Conservation (phyloP, 92 coral and sea anemone genomes). For the Phenganax marumi region DNA sequence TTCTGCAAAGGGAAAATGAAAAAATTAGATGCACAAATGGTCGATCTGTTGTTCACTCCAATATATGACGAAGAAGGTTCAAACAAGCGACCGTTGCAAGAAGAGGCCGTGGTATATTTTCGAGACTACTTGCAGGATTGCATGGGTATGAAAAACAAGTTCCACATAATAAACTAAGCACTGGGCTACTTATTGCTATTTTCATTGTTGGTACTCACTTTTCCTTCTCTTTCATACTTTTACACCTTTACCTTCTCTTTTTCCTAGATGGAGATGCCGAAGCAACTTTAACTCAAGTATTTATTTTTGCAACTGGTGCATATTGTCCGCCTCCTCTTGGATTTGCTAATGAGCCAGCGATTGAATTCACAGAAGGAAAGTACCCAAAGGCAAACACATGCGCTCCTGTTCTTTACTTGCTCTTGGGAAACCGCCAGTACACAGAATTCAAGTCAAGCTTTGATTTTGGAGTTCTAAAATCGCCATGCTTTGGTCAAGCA, state of each 20-base stretch:
- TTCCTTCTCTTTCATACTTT: no score
- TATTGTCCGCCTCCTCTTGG: conserved; percentile 33
- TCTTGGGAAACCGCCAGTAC: neutral
- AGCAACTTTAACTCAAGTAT: neutral
- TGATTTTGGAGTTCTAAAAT: conserved; percentile 32
- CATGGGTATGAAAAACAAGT: neutral
- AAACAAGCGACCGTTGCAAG: conserved; percentile 46
- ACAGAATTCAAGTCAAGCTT: conserved; percentile 23
- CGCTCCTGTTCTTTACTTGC: neutral
- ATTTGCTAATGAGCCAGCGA: conserved; percentile 28
- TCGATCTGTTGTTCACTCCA: conserved; percentile 39
- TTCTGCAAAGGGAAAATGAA: conserved; percentile 33
- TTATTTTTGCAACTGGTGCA: conserved; percentile 15
- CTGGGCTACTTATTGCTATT: no score
- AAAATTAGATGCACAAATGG: conserved; percentile 47
- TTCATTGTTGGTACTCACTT: no score
- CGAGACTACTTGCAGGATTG: conserved; percentile 67
- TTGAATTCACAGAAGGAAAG: conserved; percentile 24
- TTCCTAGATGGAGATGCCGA: neutral
- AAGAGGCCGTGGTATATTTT: conserved; percentile 62
- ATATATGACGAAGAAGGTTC: conserved; percentile 52
- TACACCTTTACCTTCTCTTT: no score
- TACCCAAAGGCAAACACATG: conserved; percentile 42
- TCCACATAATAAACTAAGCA: no score
- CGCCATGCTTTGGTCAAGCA: conserved; percentile 38